Percentiles rank a stretch among this genome's conserved stretches.
phyloP scores from a whole-genome alignment of 2,888 invertebrate species.

The Anthrax anthrax region DNA sequence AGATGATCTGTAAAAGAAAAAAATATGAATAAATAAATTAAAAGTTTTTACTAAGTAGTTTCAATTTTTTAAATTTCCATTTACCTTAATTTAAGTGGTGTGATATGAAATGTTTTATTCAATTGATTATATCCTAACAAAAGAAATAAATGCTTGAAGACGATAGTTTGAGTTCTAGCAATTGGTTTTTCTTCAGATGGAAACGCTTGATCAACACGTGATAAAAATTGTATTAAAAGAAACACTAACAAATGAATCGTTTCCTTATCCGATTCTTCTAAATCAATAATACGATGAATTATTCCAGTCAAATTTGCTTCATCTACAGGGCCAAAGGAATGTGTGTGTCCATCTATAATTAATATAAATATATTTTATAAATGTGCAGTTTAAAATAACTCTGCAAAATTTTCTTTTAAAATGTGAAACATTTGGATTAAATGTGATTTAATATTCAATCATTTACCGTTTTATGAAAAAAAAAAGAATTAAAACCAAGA shows the following conservation, averaged over 20 bases:
- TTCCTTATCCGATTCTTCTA: conserved; percentile 89
- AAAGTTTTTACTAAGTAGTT: no score
- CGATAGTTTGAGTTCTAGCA: conserved; percentile 68
- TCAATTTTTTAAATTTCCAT: background rate
- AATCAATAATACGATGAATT: conserved; percentile 76
- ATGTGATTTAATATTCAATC: no score
- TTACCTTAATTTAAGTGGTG: conserved; percentile 71
- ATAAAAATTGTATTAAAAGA: conserved; percentile 93
- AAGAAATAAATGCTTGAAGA: conserved; percentile 80
- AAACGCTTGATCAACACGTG: conserved; percentile 64
- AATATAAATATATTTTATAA: no score
- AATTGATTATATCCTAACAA: conserved; percentile 84
- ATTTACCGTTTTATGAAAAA: no score
- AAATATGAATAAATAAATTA: background rate
- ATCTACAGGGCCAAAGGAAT: conserved; percentile 72
- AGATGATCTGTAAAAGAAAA: conserved; percentile 48
- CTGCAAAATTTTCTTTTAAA: no score
- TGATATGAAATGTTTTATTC: conserved; percentile 82
- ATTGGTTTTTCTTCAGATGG: conserved; percentile 75
- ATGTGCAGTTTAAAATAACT: no score
- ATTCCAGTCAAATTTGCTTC: conserved; percentile 64
- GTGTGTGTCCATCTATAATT: conserved; percentile 63
- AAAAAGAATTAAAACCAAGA: no score
- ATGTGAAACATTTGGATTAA: no score
- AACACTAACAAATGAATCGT: conserved; percentile 89